Conservation (phyloP, 1,140 invertebrate genomes). For the Triops longicaudatus region DNA sequence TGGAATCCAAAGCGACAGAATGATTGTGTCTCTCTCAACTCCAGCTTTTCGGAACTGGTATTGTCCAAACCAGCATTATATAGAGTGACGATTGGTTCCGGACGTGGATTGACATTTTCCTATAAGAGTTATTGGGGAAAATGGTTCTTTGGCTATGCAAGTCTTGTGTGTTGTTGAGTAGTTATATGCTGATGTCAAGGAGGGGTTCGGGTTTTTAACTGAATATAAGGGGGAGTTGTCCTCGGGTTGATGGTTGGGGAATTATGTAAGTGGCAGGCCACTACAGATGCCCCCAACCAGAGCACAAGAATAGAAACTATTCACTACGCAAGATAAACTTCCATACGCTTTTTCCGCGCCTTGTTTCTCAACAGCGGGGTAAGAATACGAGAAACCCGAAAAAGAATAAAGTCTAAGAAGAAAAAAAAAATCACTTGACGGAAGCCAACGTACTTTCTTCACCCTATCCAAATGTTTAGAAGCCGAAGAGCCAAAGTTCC, state of each 20-base stretch:
- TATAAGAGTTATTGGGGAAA: conserved; percentile 15
- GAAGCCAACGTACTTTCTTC: conserved; percentile 7
- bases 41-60: neutral
- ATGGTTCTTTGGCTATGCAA: neutral
- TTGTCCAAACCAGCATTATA: neutral
- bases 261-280: conserved; percentile 4
- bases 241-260: neutral
- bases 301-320: conserved; percentile 15
- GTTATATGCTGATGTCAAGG: conserved; percentile 15
- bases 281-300: conserved; percentile 9
- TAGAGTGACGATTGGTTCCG: conserved; percentile 14
- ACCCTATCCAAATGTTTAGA: neutral
- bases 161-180: neutral
- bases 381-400: neutral
- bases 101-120: conserved; percentile 11
- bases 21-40: conserved; percentile 10
- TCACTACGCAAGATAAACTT: conserved; percentile 12
- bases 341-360: neutral
- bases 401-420: neutral
- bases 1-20: neutral
- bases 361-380: neutral
- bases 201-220: conserved; percentile 9
- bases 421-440: neutral
- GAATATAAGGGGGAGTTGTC: conserved; percentile 1
- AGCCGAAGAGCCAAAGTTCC: neutral